Evolutionary conservation across 2,797 vertebrate genomes (phyloP).

Genomic region (Manis crassicaudata): DNA sequence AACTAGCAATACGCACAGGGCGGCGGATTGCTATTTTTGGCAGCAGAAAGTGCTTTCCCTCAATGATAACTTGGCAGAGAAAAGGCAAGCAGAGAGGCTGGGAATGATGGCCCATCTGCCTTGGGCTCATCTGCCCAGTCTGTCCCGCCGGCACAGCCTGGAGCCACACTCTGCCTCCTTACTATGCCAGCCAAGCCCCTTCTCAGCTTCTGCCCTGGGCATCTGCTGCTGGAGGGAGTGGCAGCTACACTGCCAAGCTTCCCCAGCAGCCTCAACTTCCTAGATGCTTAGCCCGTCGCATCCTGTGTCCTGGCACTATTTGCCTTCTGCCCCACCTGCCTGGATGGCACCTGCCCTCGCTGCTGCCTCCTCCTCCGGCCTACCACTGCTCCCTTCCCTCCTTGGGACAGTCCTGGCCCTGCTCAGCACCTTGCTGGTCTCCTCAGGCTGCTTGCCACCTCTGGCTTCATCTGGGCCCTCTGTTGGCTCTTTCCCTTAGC

Average conservation of each 20-base stretch:
- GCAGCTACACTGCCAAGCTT: slow-evolving; percentile 6
- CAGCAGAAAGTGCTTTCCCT: slow-evolving; percentile 68
- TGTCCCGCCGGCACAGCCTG: slow-evolving; percentile 66
- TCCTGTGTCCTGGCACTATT: not conserved
- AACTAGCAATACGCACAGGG: slow-evolving; percentile 20
- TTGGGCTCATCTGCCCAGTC: slow-evolving; percentile 65
- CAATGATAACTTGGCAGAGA: slow-evolving; percentile 78
- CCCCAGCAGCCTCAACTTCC: not conserved
- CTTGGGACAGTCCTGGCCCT: no score
- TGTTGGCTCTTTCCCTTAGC: not conserved
- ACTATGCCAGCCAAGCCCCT: slow-evolving; percentile 49
- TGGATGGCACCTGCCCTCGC: not conserved
- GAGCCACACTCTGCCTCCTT: slow-evolving; percentile 60
- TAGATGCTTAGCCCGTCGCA: not conserved
- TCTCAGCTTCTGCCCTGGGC: slow-evolving; percentile 50
- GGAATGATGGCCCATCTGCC: slow-evolving; percentile 73
- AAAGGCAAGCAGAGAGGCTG: slow-evolving; percentile 67
- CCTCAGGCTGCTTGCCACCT: not conserved
- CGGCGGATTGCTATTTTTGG: slow-evolving; percentile 60
- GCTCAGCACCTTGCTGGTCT: no score
- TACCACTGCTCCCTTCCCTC: not conserved
- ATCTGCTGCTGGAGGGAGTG: slow-evolving; percentile 52
- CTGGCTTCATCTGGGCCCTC: not conserved
- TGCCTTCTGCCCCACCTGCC: not conserved
- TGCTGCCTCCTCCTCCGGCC: not conserved